Evolutionary conservation across 2,113 vertebrate species (phyloP).

Genomic region (Isurus oxyrinchus): DNA sequence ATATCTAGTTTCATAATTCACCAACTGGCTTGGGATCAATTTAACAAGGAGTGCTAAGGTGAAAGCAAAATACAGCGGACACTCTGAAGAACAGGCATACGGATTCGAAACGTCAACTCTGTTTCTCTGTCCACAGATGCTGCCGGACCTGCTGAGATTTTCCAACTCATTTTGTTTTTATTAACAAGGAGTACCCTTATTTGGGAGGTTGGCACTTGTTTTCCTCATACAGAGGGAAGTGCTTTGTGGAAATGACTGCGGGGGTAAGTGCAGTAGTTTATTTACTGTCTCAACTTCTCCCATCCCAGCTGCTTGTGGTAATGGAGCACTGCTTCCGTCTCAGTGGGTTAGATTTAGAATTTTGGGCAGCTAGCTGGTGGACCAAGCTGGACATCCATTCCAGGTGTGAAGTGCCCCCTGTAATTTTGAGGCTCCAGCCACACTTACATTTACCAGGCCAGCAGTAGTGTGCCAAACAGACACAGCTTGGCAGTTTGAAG

Average conservation of each 20-base stretch:
- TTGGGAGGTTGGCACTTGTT: neutral
- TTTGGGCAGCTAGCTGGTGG: neutral
- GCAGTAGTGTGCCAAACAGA: neutral
- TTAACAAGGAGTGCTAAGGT: too few species aligned
- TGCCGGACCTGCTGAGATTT: too few species aligned
- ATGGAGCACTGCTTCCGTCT: too few species aligned
- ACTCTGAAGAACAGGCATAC: too few species aligned
- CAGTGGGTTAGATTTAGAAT: neutral
- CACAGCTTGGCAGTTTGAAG: neutral
- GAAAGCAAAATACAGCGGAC: too few species aligned
- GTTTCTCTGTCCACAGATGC: too few species aligned
- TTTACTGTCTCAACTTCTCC: neutral
- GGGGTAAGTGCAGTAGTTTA: neutral
- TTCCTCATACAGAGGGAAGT: neutral
- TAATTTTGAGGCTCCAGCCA: neutral
- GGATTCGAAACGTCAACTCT: too few species aligned
- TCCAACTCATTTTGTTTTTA: too few species aligned
- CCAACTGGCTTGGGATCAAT: too few species aligned
- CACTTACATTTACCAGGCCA: neutral
- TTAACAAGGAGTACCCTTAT: neutral
- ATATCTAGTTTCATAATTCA: too few species aligned
- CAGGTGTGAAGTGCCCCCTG: neutral
- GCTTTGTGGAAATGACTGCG: neutral
- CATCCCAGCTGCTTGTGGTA: neutral
- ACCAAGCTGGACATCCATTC: neutral